These are phyloP conservation scores for Cyrtonyx montezumae DNA, from an alignment of 2,113 vertebrate species.

Conservation along the genomic window DNA sequence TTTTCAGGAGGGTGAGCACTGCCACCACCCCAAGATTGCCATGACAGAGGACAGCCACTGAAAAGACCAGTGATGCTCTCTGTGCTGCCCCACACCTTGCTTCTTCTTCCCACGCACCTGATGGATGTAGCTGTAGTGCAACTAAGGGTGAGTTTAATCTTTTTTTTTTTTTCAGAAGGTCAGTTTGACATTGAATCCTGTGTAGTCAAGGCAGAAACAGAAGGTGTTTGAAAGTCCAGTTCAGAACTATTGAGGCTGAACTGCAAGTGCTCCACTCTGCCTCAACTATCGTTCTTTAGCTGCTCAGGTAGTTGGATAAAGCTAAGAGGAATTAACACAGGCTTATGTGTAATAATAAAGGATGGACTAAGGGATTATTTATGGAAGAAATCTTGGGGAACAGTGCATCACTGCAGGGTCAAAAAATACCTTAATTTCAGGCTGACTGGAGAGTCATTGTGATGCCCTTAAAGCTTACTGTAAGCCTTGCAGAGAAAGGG, in stretches of 20 bases:
- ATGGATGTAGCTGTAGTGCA: background rate
- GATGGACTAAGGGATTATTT: background rate
- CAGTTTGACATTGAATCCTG: accelerated
- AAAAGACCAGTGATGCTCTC: background rate
- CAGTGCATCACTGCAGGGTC: background rate
- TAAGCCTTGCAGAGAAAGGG: accelerated
- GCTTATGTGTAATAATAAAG: background rate
- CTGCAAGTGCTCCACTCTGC: background rate
- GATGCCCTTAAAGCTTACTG: background rate
- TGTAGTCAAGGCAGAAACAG: background rate
- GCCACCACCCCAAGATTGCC: background rate
- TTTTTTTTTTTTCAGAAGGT: background rate
- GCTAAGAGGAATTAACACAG: background rate
- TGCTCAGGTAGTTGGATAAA: background rate
- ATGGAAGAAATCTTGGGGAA: background rate
- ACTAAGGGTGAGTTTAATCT: background rate
- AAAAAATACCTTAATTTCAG: background rate
- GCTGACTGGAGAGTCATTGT: background rate
- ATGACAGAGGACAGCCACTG: background rate
- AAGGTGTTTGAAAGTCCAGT: background rate
- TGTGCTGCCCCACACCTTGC: background rate
- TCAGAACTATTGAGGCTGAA: background rate
- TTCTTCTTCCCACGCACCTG: accelerated
- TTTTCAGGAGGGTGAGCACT: background rate
- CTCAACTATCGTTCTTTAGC: background rate